Conservation (phyloP, 2,888 invertebrate species). For the Lamproptera curius region DNA sequence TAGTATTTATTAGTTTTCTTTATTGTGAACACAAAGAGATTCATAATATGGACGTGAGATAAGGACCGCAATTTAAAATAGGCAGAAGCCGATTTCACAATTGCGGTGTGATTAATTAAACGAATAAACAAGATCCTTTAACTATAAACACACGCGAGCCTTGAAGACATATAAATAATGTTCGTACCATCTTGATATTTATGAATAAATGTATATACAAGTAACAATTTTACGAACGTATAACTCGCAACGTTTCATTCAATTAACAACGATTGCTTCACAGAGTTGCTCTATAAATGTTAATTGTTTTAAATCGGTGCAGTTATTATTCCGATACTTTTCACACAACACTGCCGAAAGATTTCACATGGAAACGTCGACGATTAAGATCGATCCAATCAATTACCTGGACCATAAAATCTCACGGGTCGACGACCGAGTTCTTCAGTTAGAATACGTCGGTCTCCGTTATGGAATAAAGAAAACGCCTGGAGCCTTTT, state of each 20-base stretch:
- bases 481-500: constrained; percentile 63
- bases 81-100: constrained; percentile 26
- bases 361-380: constrained; percentile 62
- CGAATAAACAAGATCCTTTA: constrained; percentile 7
- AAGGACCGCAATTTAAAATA: constrained; percentile 28
- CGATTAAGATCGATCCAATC: constrained; percentile 63
- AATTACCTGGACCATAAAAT: constrained; percentile 63
- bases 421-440: constrained; percentile 54
- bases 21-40: constrained; percentile 26
- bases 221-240: too few species aligned
- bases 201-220: not conserved
- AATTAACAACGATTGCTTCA: constrained; percentile 44
- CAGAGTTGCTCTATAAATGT: constrained; percentile 39
- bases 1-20: constrained; percentile 28
- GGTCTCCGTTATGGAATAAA: constrained; percentile 56
- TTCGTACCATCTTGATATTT: not conserved
- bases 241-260: constrained; percentile 32
- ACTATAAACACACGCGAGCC: not conserved
- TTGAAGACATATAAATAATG: not conserved
- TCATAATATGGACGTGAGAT: constrained; percentile 32
- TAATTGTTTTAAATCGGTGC: constrained; percentile 36
- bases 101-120: constrained; percentile 29
- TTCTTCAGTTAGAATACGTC: constrained; percentile 48
- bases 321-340: constrained; percentile 40
- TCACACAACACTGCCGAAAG: constrained; percentile 50